Conservation (phyloP, 2,113 vertebrate species). For the Oceanodroma tethys region DNA sequence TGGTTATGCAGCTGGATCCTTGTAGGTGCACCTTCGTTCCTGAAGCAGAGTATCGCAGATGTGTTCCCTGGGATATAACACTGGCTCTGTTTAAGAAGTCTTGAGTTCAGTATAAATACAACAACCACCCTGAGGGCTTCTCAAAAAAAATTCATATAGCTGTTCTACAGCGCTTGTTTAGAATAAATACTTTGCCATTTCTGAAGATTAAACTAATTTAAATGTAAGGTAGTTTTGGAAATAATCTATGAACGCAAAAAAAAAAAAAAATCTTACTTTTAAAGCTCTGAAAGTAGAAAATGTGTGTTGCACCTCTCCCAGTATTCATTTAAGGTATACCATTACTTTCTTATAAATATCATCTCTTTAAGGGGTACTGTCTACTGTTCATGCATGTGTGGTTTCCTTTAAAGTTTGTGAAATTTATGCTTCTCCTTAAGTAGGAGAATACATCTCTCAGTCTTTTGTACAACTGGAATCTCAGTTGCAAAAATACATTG, state of each 20-base stretch:
- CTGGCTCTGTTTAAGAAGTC: constrained; percentile 4
- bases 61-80: neutral
- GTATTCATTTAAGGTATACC: constrained; percentile 28
- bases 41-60: neutral
- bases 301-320: constrained; percentile 21
- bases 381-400: neutral
- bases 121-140: constrained; percentile 15
- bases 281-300: constrained; percentile 4
- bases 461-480: constrained; percentile 65
- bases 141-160: constrained; percentile 26
- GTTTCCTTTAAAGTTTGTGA: constrained; percentile 31
- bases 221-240: constrained; percentile 46
- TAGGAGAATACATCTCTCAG: constrained; percentile 24
- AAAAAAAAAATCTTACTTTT: neutral
- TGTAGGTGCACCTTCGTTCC: neutral
- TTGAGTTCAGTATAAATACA: constrained; percentile 3
- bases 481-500: constrained; percentile 29
- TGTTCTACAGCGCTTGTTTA: constrained; percentile 42
- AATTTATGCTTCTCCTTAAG: neutral
- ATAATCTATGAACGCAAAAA: neutral
- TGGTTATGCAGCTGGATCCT: neutral
- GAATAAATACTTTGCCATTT: constrained; percentile 18
- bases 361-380: constrained; percentile 33
- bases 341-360: constrained; percentile 36
- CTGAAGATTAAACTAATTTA: neutral